Evolutionary conservation across 23 tunicate species (phyloP).

Genomic region (Trididemnum clinides): DNA sequence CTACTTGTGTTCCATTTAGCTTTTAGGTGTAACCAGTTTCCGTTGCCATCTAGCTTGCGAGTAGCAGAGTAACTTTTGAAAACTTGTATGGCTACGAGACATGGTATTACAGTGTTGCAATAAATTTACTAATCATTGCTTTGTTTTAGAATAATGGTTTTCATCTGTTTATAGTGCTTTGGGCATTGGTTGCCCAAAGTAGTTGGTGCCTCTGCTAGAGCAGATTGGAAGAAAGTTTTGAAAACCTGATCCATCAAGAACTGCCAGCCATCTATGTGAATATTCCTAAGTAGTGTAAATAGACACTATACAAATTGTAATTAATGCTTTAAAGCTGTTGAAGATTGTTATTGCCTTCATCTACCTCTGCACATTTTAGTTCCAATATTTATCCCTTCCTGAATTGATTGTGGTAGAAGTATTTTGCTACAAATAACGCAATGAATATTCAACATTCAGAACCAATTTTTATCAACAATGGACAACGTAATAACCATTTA

Average conservation of each 20-base stretch:
- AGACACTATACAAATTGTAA: too few species aligned
- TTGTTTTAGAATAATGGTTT: constrained; percentile 23
- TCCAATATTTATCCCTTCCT: background rate
- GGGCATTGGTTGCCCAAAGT: constrained; percentile 30
- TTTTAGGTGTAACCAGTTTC: too few species aligned
- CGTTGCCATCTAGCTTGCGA: too few species aligned
- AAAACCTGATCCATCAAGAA: too few species aligned
- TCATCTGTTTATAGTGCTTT: constrained; percentile 1
- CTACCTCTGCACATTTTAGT: background rate
- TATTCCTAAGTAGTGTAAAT: too few species aligned
- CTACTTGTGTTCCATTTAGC: too few species aligned
- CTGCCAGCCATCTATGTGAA: too few species aligned
- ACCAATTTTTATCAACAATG: constrained; percentile 66
- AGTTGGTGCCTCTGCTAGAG: background rate
- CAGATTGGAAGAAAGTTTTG: constrained; percentile 7
- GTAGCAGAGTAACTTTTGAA: too few species aligned
- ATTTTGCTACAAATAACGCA: background rate
- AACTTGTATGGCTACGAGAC: too few species aligned
- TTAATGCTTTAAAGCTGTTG: background rate
- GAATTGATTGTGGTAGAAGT: background rate
- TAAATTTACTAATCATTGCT: background rate
- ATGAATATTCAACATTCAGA: constrained; percentile 74
- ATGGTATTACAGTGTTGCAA: too few species aligned
- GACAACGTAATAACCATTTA: constrained; percentile 23
- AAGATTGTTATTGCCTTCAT: background rate